Conservation (phyloP, 2,888 invertebrate species). For the Leptarthrus brevirostris region DNA sequence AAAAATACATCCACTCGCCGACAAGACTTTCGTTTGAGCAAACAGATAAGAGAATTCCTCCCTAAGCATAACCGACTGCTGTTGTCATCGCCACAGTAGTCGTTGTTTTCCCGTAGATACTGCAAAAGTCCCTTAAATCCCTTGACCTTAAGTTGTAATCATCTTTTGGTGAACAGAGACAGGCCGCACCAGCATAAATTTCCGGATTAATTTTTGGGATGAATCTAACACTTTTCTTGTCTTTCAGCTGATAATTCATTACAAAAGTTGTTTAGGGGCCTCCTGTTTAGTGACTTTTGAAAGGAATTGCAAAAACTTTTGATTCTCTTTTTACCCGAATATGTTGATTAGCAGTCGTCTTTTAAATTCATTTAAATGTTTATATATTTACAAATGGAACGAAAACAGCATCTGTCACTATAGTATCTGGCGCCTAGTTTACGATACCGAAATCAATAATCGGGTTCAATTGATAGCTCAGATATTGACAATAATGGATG, state of each 20-base stretch:
- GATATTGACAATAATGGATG: conserved; percentile 38
- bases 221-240: background rate
- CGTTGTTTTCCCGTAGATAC: background rate
- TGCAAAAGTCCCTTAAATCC: background rate
- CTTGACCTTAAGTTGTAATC: background rate
- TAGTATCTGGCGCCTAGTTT: background rate
- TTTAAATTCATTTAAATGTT: too few species aligned
- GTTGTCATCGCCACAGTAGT: background rate
- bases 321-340: too few species aligned
- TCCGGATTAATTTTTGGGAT: conserved; percentile 9
- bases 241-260: conserved; percentile 29
- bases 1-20: conserved; percentile 36
- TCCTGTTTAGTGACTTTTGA: too few species aligned
- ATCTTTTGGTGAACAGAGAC: background rate
- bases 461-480: conserved; percentile 26
- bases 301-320: too few species aligned
- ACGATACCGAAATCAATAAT: conserved; percentile 25
- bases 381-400: too few species aligned
- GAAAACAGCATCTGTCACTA: too few species aligned
- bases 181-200: conserved; percentile 17
- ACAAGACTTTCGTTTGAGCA: conserved; percentile 44
- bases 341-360: too few species aligned
- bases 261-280: conserved; percentile 25
- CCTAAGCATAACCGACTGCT: background rate
- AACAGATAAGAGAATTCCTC: conserved; percentile 36